Conservation (phyloP, 64 coral and sea anemone species). For the Montipora sp. region DNA sequence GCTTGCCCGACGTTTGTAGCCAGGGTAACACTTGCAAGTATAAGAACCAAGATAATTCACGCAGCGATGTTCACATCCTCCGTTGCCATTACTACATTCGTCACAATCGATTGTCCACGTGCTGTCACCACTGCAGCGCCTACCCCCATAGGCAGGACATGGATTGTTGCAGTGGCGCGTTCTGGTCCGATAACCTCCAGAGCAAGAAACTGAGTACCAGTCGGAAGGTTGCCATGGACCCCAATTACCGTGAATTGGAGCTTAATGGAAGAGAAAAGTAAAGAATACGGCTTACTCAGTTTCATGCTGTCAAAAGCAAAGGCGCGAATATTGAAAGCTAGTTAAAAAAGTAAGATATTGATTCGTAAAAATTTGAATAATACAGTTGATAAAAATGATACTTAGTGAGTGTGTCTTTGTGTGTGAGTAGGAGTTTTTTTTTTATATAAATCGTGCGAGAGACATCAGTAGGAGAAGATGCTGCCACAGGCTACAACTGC, state of each 20-base stretch:
- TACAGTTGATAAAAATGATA: not conserved
- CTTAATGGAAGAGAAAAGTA: not conserved
- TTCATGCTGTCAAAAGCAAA: not conserved
- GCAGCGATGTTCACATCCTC: slow-evolving; percentile 46
- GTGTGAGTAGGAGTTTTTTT: not conserved
- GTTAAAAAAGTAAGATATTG: not conserved
- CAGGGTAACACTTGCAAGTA: slow-evolving; percentile 36
- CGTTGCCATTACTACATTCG: slow-evolving; percentile 37
- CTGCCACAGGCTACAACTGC: no score
- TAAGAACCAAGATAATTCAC: slow-evolving; percentile 15
- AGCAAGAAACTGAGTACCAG: not conserved
- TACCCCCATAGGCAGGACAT: slow-evolving; percentile 30
- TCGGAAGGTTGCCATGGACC: slow-evolving; percentile 1
- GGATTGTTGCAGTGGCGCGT: slow-evolving; percentile 41
- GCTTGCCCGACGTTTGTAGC: not conserved
- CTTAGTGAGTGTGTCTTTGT: not conserved
- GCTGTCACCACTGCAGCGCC: not conserved
- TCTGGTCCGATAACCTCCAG: not conserved
- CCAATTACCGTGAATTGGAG: slow-evolving; percentile 40
- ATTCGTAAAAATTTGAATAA: not conserved
- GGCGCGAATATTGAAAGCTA: not conserved
- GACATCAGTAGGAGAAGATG: no score
- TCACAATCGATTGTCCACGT: not conserved
- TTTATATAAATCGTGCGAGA: not conserved
- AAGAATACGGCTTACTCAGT: not conserved